phyloP scores from a whole-genome alignment of 1,140 invertebrate species.

The Drosophila simulans region DNA sequence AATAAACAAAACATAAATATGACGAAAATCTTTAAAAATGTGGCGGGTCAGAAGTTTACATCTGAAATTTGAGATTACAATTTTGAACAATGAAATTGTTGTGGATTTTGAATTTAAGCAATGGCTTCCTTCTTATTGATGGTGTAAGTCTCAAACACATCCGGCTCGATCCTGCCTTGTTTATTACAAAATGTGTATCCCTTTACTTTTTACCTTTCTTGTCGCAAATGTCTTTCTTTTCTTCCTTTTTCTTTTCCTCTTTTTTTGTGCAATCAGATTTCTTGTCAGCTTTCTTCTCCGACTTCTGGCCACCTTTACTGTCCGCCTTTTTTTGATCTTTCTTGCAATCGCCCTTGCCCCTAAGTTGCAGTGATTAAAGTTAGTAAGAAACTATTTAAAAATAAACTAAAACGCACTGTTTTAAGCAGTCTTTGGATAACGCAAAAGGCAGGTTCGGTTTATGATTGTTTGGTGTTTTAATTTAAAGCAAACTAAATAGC shows the following conservation, averaged over 20 bases:
- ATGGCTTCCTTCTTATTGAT: constrained; percentile 14
- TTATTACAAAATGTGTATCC: neutral
- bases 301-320: neutral
- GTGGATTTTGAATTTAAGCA: constrained; percentile 9
- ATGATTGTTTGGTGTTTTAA: constrained; percentile 54
- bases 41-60: constrained; percentile 3
- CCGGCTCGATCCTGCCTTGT: neutral
- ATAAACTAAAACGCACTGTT: neutral
- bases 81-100: neutral
- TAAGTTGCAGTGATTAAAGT: constrained; percentile 10
- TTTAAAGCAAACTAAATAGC: constrained; percentile 69
- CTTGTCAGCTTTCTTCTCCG: neutral
- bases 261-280: constrained; percentile 12
- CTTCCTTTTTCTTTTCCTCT: constrained; percentile 14
- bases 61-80: constrained; percentile 15
- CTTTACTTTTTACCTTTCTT: constrained; percentile 10
- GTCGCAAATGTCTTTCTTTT: constrained; percentile 4
- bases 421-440: neutral
- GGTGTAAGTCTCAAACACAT: neutral
- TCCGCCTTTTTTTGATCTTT: neutral
- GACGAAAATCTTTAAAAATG: neutral
- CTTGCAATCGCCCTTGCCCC: constrained; percentile 15
- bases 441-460: constrained; percentile 15
- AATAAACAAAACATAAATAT: constrained; percentile 37
- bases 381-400: neutral